Evolutionary conservation across 2,888 invertebrate genomes (phyloP).

Genomic region (Pecten maximus): DNA sequence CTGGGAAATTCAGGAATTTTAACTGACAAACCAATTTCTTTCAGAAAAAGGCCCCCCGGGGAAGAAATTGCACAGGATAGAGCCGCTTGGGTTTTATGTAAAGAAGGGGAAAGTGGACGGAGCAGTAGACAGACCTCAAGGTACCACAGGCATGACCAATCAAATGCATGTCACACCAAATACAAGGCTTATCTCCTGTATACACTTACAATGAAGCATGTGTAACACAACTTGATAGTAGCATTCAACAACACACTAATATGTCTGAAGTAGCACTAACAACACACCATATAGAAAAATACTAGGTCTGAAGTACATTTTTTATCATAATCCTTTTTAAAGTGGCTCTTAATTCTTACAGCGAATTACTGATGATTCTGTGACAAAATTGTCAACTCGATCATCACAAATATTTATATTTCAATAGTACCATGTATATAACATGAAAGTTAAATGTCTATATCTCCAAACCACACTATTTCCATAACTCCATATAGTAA

Average conservation of each 20-base stretch:
- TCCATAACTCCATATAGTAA: not conserved
- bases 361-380: no score
- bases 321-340: no score
- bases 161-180: not conserved
- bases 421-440: not conserved
- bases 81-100: conserved; percentile 4
- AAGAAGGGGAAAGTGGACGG: not conserved
- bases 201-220: no score
- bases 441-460: not conserved
- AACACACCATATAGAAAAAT: no score
- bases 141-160: not conserved
- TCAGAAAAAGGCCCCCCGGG: not conserved
- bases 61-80: conserved; percentile 13
- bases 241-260: no score
- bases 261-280: no score
- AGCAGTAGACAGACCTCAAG: conserved; percentile 5
- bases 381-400: no score
- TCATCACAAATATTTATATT: no score
- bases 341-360: no score
- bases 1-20: not conserved
- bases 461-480: not conserved
- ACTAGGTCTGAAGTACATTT: no score
- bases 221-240: no score
- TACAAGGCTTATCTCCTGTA: no score
- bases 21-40: not conserved